Conservation (phyloP, 2,888 invertebrate species). For the Drosophila atroscutellata region DNA sequence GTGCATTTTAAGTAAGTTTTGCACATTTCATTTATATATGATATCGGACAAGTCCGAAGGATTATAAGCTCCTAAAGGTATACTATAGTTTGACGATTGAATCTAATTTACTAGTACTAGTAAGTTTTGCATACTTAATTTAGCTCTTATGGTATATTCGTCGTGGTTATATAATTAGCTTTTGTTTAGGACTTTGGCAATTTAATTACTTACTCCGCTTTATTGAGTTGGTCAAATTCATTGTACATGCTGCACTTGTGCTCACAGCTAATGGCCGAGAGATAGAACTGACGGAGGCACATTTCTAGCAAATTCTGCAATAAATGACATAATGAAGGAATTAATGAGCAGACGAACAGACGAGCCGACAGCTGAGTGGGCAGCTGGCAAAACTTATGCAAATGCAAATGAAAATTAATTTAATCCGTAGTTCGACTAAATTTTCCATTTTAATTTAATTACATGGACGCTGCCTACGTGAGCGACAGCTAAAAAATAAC, state of each 20-base stretch:
- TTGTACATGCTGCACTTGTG: slow-evolving; percentile 24
- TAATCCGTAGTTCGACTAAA: slow-evolving; percentile 84
- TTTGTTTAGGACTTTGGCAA: slow-evolving; percentile 14
- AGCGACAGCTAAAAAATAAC: slow-evolving; percentile 79
- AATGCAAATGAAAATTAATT: slow-evolving; percentile 85
- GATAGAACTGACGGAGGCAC: slow-evolving; percentile 52
- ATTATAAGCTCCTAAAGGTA: not conserved
- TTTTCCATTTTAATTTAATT: slow-evolving; percentile 85
- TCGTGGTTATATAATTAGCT: slow-evolving; percentile 2
- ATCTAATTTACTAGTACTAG: not conserved
- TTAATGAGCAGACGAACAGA: slow-evolving; percentile 64
- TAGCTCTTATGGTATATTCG: not conserved
- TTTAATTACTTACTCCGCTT: slow-evolving; percentile 29
- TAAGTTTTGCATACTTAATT: not conserved
- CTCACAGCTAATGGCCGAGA: slow-evolving; percentile 20
- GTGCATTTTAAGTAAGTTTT: not conserved
- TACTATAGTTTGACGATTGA: not conserved
- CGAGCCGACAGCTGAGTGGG: slow-evolving; percentile 29
- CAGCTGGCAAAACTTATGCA: slow-evolving; percentile 81
- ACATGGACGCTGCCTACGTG: slow-evolving; percentile 84
- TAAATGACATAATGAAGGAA: slow-evolving; percentile 77
- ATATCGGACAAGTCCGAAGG: not conserved
- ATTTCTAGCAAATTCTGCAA: slow-evolving; percentile 67
- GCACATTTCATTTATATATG: not conserved
- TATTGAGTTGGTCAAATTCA: slow-evolving; percentile 17